phyloP scores from a whole-genome alignment of 2,888 invertebrate species.

The Drosophila limbata region DNA sequence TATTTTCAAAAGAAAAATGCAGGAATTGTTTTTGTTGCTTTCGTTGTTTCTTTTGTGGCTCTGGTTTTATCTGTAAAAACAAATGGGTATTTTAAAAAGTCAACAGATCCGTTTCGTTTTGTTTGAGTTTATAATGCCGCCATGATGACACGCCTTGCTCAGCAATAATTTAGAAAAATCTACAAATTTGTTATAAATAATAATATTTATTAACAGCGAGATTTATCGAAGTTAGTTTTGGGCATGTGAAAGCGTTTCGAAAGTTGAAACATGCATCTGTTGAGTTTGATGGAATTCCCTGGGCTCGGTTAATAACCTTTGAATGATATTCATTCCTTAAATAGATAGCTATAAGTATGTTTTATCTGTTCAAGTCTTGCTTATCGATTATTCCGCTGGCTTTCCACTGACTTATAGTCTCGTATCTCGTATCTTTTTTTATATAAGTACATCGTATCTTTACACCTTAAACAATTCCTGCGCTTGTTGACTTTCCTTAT shows the following conservation, averaged over 20 bases:
- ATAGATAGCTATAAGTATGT: neutral
- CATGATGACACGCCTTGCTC: slow-evolving; percentile 4
- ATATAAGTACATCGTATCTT: slow-evolving; percentile 7
- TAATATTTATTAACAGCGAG: slow-evolving; percentile 30
- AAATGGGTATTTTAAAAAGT: slow-evolving; percentile 49
- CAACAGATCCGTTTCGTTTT: slow-evolving; percentile 68
- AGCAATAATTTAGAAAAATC: neutral
- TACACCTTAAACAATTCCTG: neutral
- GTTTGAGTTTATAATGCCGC: slow-evolving; percentile 42
- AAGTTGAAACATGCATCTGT: neutral
- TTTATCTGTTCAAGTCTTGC: slow-evolving; percentile 6
- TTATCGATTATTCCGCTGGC: slow-evolving; percentile 6
- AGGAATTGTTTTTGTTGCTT: slow-evolving; percentile 32
- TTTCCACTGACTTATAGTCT: neutral
- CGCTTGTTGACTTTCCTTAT: neutral
- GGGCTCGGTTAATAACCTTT: slow-evolving; percentile 14
- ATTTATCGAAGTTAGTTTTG: slow-evolving; percentile 17
- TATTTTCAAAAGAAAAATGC: slow-evolving; percentile 19
- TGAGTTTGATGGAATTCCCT: neutral
- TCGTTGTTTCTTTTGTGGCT: slow-evolving; percentile 31
- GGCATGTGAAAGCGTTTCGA: slow-evolving; percentile 13
- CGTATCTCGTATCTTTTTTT: neutral
- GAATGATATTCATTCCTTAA: neutral
- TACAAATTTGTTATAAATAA: slow-evolving; percentile 15
- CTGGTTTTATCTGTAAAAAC: slow-evolving; percentile 44